These are phyloP conservation scores for Diabrotica undecimpunctata DNA, from an alignment of 1,140 invertebrate species.

Conservation along the genomic window DNA sequence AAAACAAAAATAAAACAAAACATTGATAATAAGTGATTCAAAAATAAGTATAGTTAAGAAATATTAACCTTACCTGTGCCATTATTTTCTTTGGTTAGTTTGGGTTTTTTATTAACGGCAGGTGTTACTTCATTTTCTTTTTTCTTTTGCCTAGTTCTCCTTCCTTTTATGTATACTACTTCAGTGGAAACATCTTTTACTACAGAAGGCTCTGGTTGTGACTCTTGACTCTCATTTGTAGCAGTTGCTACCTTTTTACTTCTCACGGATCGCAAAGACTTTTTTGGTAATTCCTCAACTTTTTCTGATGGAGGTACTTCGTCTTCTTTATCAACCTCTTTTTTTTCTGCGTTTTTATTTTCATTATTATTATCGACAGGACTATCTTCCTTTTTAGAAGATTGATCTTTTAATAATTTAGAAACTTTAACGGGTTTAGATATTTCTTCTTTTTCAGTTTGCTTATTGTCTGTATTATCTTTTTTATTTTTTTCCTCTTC, in stretches of 20 bases:
- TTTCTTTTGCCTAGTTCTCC: constrained; percentile 5
- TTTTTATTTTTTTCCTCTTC: neutral
- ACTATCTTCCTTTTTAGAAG: neutral
- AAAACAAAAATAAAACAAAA: no score
- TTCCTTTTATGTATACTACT: constrained; percentile 15
- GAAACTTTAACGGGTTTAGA: neutral
- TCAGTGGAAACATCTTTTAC: constrained; percentile 7
- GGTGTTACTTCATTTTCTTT: neutral
- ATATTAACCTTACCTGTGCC: neutral
- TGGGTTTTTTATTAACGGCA: constrained; percentile 29
- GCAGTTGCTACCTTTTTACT: constrained; percentile 6
- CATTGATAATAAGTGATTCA: no score
- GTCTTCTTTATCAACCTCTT: neutral
- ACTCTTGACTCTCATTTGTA: neutral
- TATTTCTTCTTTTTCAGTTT: neutral
- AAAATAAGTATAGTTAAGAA: neutral
- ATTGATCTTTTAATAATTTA: neutral
- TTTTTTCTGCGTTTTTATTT: neutral
- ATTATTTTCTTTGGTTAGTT: constrained; percentile 39
- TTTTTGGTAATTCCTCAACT: constrained; percentile 10
- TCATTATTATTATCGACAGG: neutral
- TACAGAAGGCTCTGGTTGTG: neutral
- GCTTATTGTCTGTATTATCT: neutral
- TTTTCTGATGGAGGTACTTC: neutral
- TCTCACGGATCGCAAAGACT: constrained; percentile 15